phyloP scores from a whole-genome alignment of 2,113 vertebrate genomes.

The Pterocles gutturalis region DNA sequence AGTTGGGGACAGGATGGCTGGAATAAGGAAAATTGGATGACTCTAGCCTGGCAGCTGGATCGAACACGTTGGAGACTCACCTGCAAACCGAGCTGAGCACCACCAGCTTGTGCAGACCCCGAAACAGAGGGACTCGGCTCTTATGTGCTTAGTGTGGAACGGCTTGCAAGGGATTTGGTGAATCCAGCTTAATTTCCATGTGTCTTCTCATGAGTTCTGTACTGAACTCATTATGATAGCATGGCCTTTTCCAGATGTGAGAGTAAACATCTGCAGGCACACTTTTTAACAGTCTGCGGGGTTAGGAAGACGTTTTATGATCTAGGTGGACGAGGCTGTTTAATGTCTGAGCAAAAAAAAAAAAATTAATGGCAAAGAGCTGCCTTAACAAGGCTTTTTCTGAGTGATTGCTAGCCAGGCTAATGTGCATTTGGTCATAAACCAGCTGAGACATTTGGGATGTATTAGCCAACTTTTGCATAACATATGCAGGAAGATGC shows the following conservation, averaged over 20 bases:
- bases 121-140: neutral
- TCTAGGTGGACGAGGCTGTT: slow-evolving; percentile 6
- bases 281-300: neutral
- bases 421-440: slow-evolving; percentile 13
- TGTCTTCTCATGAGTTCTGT: neutral
- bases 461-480: slow-evolving; percentile 14
- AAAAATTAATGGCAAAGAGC: neutral
- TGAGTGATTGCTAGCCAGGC: slow-evolving; percentile 37
- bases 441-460: slow-evolving; percentile 27
- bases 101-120: neutral
- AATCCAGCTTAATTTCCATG: neutral
- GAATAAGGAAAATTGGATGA: neutral
- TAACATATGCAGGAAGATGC: neutral
- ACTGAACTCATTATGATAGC: neutral
- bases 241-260: neutral
- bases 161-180: neutral
- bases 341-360: slow-evolving; percentile 13
- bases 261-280: slow-evolving; percentile 25
- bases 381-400: neutral
- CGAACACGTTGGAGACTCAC: neutral
- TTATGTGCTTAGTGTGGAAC: neutral
- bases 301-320: slow-evolving; percentile 40
- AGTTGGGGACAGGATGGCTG: neutral
- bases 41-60: neutral
- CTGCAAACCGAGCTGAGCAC: neutral